Base-by-base conservation (phyloP, 1,140 invertebrate species). In the Cyrtorhinus lividipennis region DNA sequence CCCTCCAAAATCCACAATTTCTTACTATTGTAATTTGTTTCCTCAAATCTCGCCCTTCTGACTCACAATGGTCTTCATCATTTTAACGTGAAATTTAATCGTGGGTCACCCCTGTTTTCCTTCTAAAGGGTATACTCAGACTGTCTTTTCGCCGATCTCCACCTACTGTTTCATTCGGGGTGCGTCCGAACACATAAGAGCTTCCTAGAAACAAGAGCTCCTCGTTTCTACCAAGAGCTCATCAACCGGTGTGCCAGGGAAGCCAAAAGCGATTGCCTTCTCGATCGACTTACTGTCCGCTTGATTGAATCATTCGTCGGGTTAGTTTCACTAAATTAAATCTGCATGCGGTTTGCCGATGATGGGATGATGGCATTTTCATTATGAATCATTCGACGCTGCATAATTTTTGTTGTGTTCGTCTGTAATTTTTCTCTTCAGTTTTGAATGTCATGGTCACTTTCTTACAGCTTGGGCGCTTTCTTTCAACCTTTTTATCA, bases 101-200 rank as follows among this genome's bases (percentile, higher is more conserved):
- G n/a, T n/a, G n/a, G n/a, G n/a, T n/a, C n/a, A n/a, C n/a, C n/a
- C n/a, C n/a, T n/a, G n/a, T 38, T 38, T 15, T 15, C 15, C 30
- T 38, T 38, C 30, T 15, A 27, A 25, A 77, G 76, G 75, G 75
- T 77, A 68, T 74, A 73, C 69, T 71, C 69, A 62, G 73, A 75
- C 56, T 73, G 72, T 67, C 69, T 75, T 58, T 70, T 76, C 71
- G 72, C 68, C 64, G 76, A 78, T 72, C 69, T 77, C 66, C 72
- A 75, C 66, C 73, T 78, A 68, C 67, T 73, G 68, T 69, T 75
- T 67, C 72, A 69, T 68, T 72, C 67, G 67, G 71, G 72, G 64
- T 65, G 72, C 65, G 70, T 77, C 68, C 63, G 68, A 67, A 71
- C 72, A 58, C 75, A 78, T 68, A 68, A 70, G 66, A 75, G 75